Percentiles rank a stretch among this genome's conserved stretches.
phyloP scores from a whole-genome alignment of 2,113 vertebrate species.

The Camelus dromedarius region DNA sequence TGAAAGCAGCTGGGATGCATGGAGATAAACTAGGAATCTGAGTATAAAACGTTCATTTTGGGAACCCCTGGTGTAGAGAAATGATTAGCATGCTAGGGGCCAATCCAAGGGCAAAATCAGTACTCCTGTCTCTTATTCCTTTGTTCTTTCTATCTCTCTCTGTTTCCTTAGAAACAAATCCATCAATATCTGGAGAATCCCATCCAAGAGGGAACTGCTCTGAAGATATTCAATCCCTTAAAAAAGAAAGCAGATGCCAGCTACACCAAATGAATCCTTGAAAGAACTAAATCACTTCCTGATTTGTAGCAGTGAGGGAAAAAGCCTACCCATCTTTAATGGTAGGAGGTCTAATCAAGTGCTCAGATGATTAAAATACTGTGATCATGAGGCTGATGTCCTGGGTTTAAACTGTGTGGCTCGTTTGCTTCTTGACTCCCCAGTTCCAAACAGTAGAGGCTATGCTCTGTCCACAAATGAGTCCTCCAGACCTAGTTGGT shows the following conservation, averaged over 20 bases:
- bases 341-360: background rate
- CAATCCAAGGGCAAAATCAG: slow-evolving; percentile 38
- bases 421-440: background rate
- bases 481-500: background rate
- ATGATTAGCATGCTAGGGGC: background rate
- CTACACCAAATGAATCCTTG: slow-evolving; percentile 57
- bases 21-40: slow-evolving; percentile 46
- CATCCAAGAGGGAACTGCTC: slow-evolving; percentile 48
- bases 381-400: background rate
- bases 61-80: background rate
- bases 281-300: slow-evolving; percentile 62
- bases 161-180: slow-evolving; percentile 67
- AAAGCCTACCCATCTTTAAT: slow-evolving; percentile 26
- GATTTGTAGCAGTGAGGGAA: slow-evolving; percentile 64
- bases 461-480: background rate
- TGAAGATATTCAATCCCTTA: slow-evolving; percentile 56
- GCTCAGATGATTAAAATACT: slow-evolving; percentile 34
- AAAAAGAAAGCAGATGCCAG: slow-evolving; percentile 61
- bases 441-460: background rate
- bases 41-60: slow-evolving; percentile 54
- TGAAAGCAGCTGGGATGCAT: background rate
- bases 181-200: slow-evolving; percentile 52
- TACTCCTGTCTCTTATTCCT: slow-evolving; percentile 49
- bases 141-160: slow-evolving; percentile 53
- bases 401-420: background rate